Base-by-base conservation (phyloP, 35 echinoderm and acorn worm species). In the Apostichopus parvimensis region DNA sequence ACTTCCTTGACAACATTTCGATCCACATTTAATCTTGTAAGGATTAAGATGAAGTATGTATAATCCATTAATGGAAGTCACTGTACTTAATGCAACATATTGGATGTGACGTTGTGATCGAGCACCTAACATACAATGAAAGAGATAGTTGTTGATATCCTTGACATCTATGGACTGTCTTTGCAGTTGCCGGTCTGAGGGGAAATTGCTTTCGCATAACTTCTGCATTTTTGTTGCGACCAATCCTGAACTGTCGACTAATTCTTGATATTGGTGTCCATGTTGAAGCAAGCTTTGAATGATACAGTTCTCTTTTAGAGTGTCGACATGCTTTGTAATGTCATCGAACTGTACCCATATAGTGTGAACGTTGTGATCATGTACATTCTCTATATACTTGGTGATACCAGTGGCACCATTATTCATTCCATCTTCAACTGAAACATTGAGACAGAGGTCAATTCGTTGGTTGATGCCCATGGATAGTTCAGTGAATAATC, bases 81-180 rank as follows among this genome's bases (percentile, higher is more conserved):
- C 91, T 68, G 79, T 81, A 18, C 91, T 92, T 4, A 83, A 83
- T 18, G 90, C 79, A 73, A 92, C 60, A 73, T 83, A 92, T 26
- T 79, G 77, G 18, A 61, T 59, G 52, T 80, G 77, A 10, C 73
- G 64, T 57, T 57, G 76, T 18, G 26, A 70, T 9, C 60, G 0
- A 20, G n/a, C 54, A 6, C 6, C 78, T 21, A 79, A 83, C 92
- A 93, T 88, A n/a, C n/a, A n/a, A n/a, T n/a, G n/a, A n/a, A n/a
- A n/a, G n/a, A n/a, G n/a, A n/a, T n/a, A n/a, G n/a, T n/a, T n/a
- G n/a, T n/a, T n/a, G n/a, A n/a, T n/a, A n/a, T n/a, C 85, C 92
- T 89, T 93, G 92, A 89, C n/a, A n/a, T n/a, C 21, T 81, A 58
- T 93, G 92, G 10, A 93, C 77, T 7, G 92, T 88, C 79, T 77